Evolutionary conservation across 1,140 invertebrate species (phyloP).

Genomic region (Diploscapter pachys): DNA sequence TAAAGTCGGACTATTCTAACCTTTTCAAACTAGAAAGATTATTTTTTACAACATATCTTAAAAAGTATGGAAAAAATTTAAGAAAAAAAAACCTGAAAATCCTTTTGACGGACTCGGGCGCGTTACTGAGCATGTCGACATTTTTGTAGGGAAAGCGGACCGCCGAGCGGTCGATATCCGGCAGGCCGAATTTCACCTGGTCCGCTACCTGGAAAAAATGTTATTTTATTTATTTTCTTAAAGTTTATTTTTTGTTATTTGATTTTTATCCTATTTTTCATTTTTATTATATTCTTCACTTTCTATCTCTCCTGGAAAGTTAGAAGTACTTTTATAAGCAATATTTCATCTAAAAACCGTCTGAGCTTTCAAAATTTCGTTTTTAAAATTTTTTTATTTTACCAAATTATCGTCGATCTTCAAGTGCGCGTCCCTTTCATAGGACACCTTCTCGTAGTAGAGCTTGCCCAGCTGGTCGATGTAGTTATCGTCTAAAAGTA

Average conservation of each 20-base stretch:
- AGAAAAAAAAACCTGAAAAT: slow-evolving; percentile 40
- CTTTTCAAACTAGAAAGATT: neutral
- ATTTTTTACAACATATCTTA: neutral
- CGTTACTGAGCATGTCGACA: slow-evolving; percentile 45
- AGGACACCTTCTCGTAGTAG: slow-evolving; percentile 53
- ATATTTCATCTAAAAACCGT: neutral
- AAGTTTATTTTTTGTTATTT: no score
- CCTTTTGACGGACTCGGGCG: slow-evolving; percentile 53
- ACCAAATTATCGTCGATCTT: slow-evolving; percentile 53
- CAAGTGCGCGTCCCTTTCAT: slow-evolving; percentile 51
- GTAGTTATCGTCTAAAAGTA: slow-evolving; percentile 53
- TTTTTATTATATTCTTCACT: no score
- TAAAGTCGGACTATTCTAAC: no score
- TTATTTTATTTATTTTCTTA: neutral
- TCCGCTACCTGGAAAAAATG: slow-evolving; percentile 22
- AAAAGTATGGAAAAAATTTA: neutral
- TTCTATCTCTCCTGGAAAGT: neutral
- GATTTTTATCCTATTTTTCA: neutral
- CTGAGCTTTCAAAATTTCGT: neutral
- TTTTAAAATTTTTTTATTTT: neutral
- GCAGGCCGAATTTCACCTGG: slow-evolving; percentile 45
- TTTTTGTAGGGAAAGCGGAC: slow-evolving; percentile 45
- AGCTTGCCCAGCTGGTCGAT: slow-evolving; percentile 48
- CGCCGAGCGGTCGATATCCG: slow-evolving; percentile 41
- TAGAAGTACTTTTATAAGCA: neutral